Evolutionary conservation across 2,797 vertebrate genomes (phyloP).

Genomic region (Eidolon dupreanum): DNA sequence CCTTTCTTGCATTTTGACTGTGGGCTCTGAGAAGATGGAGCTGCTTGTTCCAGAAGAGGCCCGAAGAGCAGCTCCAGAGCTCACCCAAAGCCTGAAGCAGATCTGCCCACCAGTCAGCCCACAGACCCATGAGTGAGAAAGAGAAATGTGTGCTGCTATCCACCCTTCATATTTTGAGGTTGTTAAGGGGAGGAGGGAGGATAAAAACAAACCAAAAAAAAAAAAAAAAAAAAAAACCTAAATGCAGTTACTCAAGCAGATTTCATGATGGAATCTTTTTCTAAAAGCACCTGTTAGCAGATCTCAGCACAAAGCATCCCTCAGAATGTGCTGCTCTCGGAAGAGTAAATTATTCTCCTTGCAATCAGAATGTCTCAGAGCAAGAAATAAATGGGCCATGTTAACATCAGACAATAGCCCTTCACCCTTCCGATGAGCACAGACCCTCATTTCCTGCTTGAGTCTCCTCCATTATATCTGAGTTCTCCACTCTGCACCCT

Average conservation of each 20-base stretch:
- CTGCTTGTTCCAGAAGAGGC: background rate
- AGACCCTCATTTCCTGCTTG: background rate
- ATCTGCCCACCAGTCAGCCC: fast-evolving
- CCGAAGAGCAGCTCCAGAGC: background rate
- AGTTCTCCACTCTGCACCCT: background rate
- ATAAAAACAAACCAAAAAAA: background rate
- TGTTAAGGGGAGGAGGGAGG: background rate
- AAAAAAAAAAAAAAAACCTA: background rate
- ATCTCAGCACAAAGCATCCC: background rate
- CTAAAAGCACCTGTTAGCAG: background rate
- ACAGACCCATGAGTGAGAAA: background rate
- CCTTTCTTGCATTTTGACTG: background rate
- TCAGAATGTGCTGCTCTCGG: background rate
- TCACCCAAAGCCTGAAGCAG: background rate
- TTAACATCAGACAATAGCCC: fast-evolving
- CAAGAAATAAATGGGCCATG: background rate
- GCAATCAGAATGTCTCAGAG: background rate
- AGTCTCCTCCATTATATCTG: too few relatives aligned
- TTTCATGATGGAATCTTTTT: background rate
- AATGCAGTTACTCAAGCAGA: background rate
- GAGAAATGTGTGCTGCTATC: background rate
- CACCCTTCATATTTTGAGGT: background rate
- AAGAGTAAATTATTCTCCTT: background rate
- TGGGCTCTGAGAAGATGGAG: background rate
- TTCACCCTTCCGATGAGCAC: fast-evolving